phyloP scores from a whole-genome alignment of 1,140 invertebrate genomes.

The Meloidogyne hapla region DNA sequence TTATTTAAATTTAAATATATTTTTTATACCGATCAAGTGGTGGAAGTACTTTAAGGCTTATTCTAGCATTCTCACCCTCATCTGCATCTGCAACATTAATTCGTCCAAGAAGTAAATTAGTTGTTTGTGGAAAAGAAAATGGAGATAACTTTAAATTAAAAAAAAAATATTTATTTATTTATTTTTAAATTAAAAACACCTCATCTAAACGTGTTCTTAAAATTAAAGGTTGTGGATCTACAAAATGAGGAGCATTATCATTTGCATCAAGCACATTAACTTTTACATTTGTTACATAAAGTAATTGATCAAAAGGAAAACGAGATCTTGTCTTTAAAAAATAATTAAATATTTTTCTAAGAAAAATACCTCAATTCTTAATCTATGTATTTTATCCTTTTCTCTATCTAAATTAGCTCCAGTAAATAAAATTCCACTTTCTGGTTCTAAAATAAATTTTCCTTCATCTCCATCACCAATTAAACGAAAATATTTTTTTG shows the following conservation, averaged over 20 bases:
- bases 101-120: constrained; percentile 52
- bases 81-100: constrained; percentile 52
- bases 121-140: background rate
- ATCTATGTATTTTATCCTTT: constrained; percentile 14
- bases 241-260: constrained; percentile 58
- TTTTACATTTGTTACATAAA: constrained; percentile 29
- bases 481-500: constrained; percentile 48
- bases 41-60: constrained; percentile 51
- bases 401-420: constrained; percentile 26
- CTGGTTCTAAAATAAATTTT: constrained; percentile 54
- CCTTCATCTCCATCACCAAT: constrained; percentile 53
- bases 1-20: constrained; percentile 7
- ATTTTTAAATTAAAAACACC: background rate
- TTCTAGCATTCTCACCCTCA: constrained; percentile 55
- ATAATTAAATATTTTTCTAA: background rate
- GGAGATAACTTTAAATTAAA: constrained; percentile 31
- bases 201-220: constrained; percentile 16
- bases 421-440: constrained; percentile 30
- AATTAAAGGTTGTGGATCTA: constrained; percentile 48
- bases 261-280: constrained; percentile 54
- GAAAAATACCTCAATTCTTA: constrained; percentile 25
- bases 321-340: constrained; percentile 49
- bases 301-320: constrained; percentile 16
- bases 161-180: constrained; percentile 19
- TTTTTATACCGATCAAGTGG: constrained; percentile 47